Conservation (phyloP, 2,888 invertebrate species). For the Dione juno region DNA sequence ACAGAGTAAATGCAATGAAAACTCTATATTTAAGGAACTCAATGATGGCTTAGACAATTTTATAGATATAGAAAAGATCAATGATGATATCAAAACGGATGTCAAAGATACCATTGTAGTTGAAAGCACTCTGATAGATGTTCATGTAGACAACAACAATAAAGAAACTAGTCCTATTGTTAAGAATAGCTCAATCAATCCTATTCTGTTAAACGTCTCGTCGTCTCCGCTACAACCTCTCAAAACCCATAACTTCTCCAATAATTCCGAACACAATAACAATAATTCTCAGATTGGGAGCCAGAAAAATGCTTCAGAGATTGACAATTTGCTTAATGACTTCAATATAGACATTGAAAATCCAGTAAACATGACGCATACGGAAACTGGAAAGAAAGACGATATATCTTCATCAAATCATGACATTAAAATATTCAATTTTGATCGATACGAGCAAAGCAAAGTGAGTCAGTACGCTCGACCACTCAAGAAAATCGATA, state of each 20-base stretch:
- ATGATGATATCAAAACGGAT: constrained; percentile 58
- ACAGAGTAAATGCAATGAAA: constrained; percentile 80
- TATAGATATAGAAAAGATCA: constrained; percentile 65
- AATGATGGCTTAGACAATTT: constrained; percentile 73
- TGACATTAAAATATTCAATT: constrained; percentile 80
- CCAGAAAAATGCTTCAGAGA: constrained; percentile 67
- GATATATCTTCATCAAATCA: constrained; percentile 61
- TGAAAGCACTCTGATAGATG: constrained; percentile 77
- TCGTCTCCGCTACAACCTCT: constrained; percentile 78
- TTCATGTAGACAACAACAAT: constrained; percentile 73
- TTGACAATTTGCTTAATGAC: constrained; percentile 72
- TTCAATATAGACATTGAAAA: constrained; percentile 62
- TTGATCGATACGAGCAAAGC: constrained; percentile 79
- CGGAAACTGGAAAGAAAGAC: constrained; percentile 52
- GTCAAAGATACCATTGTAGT: constrained; percentile 68
- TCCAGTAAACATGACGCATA: constrained; percentile 57
- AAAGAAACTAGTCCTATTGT: constrained; percentile 63
- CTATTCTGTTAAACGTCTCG: constrained; percentile 74
- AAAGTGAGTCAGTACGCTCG: constrained; percentile 68
- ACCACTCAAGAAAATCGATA: constrained; percentile 74
- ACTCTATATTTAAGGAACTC: constrained; percentile 74
- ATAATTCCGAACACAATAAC: constrained; percentile 73
- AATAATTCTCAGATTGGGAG: constrained; percentile 71
- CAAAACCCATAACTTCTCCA: constrained; percentile 76
- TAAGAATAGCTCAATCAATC: constrained; percentile 69